phyloP scores from a whole-genome alignment of 2,797 vertebrate genomes.

The Lacerta bilineata region DNA sequence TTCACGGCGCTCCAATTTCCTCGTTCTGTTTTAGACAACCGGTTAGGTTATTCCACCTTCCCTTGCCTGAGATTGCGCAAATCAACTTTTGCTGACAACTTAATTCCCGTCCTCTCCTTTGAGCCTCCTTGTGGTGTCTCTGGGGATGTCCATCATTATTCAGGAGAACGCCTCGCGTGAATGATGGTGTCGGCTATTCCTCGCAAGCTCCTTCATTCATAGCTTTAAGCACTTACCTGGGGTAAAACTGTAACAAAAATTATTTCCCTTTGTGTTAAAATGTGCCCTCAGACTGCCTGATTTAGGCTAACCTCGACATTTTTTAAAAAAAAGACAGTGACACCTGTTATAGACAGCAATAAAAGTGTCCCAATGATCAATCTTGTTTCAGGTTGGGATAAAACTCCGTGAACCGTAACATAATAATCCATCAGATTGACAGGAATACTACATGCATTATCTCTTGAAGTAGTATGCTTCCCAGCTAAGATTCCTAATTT shows the following conservation, averaged over 20 bases:
- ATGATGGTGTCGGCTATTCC: background rate
- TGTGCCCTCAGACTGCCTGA: background rate
- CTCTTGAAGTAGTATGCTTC: constrained; percentile 27
- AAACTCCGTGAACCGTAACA: constrained; percentile 30
- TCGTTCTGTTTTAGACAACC: background rate
- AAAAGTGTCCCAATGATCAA: constrained; percentile 31
- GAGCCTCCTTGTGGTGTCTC: background rate
- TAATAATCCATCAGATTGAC: constrained; percentile 39
- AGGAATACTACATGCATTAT: constrained; percentile 26
- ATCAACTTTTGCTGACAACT: constrained; percentile 23
- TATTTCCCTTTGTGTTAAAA: background rate
- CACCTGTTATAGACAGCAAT: constrained; percentile 23
- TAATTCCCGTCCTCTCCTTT: constrained; percentile 13
- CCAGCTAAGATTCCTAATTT: constrained; percentile 38
- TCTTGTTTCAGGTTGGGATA: constrained; percentile 20
- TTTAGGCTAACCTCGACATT: background rate
- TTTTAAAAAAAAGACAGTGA: background rate
- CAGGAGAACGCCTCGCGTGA: background rate
- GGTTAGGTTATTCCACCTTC: background rate
- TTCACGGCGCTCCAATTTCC: background rate
- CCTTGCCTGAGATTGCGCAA: background rate
- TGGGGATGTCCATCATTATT: background rate
- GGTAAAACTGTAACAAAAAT: background rate
- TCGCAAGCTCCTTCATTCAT: background rate
- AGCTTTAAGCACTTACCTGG: background rate